Base-by-base conservation (phyloP, 1,140 invertebrate species). In the Anastatus disparis region DNA sequence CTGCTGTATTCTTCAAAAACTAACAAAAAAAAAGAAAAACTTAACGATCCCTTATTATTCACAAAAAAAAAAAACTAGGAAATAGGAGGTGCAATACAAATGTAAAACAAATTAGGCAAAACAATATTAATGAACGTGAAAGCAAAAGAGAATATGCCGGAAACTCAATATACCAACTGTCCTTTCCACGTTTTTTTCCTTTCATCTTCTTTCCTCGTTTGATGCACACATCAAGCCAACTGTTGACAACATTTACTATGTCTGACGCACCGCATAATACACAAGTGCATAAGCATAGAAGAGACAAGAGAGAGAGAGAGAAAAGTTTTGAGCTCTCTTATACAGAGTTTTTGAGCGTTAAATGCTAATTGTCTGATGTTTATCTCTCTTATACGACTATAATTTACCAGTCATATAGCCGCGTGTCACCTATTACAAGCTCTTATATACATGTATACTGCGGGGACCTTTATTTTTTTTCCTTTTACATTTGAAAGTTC, bases 221-320 rank as follows among this genome's bases (percentile, higher is more conserved):
- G 12, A 27, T 50, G 9, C 40, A 31, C n/a, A 1, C 24, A 20
- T 10, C 17, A 31, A 42, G n/a, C 56, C 53, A 58, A 42, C 56
- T 61, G 44, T 53, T 59, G 44, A 69, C 46, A 42, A 42, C 29
- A 24, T 31, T 27, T 26, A 29, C 38, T n/a, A n/a, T 55, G 40
- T 20, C 27, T 48, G 27, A 8, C n/a, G n/a, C 20, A 50, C 46
- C 3, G 13, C 1, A 50, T n/a, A n/a, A 55, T 4, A 0, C 15
- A 42, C 63, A 40, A 65, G 63, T 53, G 31, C 22, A 53, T 65
- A 65, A 55, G 55, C 24, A 50, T 27, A 15, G 22, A 17, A n/a
- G n/a, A n/a, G n/a, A n/a, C n/a, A n/a, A n/a, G n/a, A n/a, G n/a
- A n/a, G n/a, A n/a, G n/a, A n/a, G n/a, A n/a, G n/a, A n/a, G n/a